Percentiles rank a stretch among this genome's conserved stretches.
Evolutionary conservation across 2,888 invertebrate genomes (phyloP).

Genomic region (Drosophila fungiperda): DNA sequence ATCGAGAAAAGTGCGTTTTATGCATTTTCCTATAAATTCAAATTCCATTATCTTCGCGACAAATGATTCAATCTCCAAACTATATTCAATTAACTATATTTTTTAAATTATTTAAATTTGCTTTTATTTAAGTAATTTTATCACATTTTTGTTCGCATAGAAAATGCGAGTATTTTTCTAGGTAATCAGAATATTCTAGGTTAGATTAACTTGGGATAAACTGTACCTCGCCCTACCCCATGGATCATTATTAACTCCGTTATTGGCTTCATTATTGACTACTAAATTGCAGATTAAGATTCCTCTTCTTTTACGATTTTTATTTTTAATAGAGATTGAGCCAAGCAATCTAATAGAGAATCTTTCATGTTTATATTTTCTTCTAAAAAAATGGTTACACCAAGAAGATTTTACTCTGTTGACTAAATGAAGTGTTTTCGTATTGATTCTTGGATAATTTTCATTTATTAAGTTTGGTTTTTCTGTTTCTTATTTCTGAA

Average conservation of each 20-base stretch:
- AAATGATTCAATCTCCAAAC: neutral
- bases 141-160: no score
- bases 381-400: no score
- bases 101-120: neutral
- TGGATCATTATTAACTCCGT: neutral
- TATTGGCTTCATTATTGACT: no score
- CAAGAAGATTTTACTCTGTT: neutral
- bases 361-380: neutral
- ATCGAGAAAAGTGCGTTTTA: neutral
- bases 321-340: neutral
- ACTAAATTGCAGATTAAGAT: neutral
- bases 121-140: neutral
- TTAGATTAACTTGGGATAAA: neutral
- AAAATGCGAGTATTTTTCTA: neutral
- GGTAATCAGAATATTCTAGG: neutral
- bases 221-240: fast-evolving
- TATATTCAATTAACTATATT: neutral
- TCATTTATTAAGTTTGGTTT: neutral
- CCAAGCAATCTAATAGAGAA: neutral
- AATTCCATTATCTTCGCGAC: no score
- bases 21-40: neutral
- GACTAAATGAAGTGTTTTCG: neutral
- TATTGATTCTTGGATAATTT: neutral
- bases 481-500: neutral
- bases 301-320: neutral